Conservation (phyloP, 1,140 invertebrate species). For the Macrobrachium nipponense region DNA sequence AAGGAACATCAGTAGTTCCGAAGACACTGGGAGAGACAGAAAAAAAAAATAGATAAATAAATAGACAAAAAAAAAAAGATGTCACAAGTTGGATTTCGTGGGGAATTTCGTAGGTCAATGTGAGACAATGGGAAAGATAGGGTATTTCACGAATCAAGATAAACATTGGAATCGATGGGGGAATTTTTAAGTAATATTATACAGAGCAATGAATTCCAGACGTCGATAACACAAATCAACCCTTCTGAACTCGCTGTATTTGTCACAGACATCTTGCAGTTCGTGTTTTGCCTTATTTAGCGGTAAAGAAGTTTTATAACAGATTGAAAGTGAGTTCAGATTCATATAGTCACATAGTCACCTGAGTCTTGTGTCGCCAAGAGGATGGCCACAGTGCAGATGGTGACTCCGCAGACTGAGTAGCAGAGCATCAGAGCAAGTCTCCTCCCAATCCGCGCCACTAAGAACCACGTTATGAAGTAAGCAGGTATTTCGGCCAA, state of each 20-base stretch:
- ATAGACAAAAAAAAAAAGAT: background rate
- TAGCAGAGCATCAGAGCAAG: background rate
- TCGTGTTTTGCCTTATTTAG: too few relatives aligned
- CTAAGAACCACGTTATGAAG: background rate
- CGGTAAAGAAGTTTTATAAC: too few relatives aligned
- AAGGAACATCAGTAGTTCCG: background rate
- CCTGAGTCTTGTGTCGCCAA: too few relatives aligned
- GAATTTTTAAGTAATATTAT: background rate
- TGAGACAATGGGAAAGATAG: too few relatives aligned
- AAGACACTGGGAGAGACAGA: background rate
- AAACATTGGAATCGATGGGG: too few relatives aligned
- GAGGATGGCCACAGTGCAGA: background rate
- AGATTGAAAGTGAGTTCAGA: too few relatives aligned
- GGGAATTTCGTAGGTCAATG: background rate
- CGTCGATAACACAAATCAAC: too few relatives aligned
- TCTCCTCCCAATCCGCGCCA: background rate
- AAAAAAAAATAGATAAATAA: background rate
- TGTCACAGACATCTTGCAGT: too few relatives aligned
- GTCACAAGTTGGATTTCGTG: background rate
- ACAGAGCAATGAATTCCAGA: background rate
- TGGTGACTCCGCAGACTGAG: background rate
- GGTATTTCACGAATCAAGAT: too few relatives aligned
- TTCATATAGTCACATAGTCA: too few relatives aligned
- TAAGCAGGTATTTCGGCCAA: conserved; percentile 1
- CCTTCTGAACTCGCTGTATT: too few relatives aligned